Conservation (phyloP, 2,797 vertebrate genomes). For the Alosa sapidissima region DNA sequence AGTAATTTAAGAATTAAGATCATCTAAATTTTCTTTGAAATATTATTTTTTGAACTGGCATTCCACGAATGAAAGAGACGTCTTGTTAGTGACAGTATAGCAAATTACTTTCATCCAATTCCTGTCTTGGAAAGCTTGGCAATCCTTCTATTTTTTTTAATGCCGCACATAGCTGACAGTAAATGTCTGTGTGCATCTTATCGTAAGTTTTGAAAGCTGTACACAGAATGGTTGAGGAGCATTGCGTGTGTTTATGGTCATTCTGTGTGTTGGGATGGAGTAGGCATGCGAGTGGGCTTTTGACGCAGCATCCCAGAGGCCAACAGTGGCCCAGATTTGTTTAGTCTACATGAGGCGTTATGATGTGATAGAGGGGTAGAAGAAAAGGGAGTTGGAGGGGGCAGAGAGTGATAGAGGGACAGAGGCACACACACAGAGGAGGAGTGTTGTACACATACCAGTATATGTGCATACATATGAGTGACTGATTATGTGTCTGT, state of each 20-base stretch:
- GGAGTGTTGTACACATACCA: neutral
- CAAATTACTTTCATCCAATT: neutral
- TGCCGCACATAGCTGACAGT: neutral
- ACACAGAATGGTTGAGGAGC: neutral
- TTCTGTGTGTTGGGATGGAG: neutral
- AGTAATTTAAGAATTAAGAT: neutral
- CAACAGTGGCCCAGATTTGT: slow-evolving; percentile 25
- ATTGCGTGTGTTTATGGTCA: neutral
- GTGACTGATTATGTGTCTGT: neutral
- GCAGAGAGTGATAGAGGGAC: neutral
- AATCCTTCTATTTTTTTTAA: neutral
- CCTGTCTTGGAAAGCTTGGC: neutral
- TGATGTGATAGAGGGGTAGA: slow-evolving; percentile 17
- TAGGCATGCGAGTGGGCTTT: neutral
- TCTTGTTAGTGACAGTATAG: no score
- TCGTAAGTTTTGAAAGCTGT: neutral
- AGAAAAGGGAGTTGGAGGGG: slow-evolving; percentile 7
- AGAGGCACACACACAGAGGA: neutral
- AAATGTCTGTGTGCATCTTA: neutral
- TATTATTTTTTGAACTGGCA: neutral
- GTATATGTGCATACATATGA: neutral
- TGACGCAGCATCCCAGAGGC: neutral
- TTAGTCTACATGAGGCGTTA: slow-evolving; percentile 40
- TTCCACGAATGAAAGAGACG: no score
- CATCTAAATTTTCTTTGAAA: neutral